A percentile compares a stretch with the other conserved stretches of the same genome.
Conservation (phyloP, 2,113 vertebrate species). For the Scortum barcoo region DNA sequence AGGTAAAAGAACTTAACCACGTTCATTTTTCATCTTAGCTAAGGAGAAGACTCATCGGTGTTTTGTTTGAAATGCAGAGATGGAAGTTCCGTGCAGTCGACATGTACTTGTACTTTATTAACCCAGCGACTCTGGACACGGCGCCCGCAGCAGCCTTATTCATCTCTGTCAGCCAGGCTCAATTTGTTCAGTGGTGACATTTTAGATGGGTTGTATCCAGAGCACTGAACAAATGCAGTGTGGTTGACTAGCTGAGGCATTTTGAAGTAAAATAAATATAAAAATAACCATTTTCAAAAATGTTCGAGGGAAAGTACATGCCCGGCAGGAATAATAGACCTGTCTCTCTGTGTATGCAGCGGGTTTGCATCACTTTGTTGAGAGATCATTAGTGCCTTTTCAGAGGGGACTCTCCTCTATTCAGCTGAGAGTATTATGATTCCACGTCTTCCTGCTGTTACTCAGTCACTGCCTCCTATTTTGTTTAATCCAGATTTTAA, state of each 20-base stretch:
- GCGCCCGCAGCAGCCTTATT: conserved; percentile 64
- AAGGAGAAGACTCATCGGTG: neutral
- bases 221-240: conserved; percentile 57
- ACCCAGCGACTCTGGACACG: conserved; percentile 38
- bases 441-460: conserved; percentile 15
- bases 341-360: conserved; percentile 42
- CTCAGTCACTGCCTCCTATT: neutral
- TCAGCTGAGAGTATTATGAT: conserved; percentile 11
- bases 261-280: conserved; percentile 58
- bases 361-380: conserved; percentile 46
- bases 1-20: neutral
- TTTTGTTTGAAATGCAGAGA: conserved; percentile 30
- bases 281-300: conserved; percentile 40
- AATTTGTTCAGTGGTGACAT: conserved; percentile 77
- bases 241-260: conserved; percentile 71
- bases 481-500: neutral
- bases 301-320: conserved; percentile 22
- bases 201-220: conserved; percentile 68
- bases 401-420: conserved; percentile 14
- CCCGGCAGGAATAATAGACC: conserved; percentile 44
- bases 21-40: neutral
- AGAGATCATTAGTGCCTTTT: conserved; percentile 61
- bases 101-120: conserved; percentile 67
- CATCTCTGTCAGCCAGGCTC: conserved; percentile 70
- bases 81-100: conserved; percentile 5